Conservation (phyloP, 2,888 invertebrate species). For the Apotomis betuletana region DNA sequence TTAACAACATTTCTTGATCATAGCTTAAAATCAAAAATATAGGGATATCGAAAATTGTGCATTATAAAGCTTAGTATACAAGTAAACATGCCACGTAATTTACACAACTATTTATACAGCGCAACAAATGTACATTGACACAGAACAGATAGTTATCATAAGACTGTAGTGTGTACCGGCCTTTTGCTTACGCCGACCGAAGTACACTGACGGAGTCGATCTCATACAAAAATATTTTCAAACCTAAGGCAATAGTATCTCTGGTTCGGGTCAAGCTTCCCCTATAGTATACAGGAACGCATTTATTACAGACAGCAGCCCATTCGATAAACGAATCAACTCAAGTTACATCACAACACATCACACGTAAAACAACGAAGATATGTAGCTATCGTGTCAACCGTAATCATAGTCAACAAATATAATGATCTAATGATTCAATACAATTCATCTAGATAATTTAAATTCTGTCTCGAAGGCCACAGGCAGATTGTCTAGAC, state of each 20-base stretch:
- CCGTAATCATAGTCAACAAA: constrained; percentile 44
- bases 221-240: constrained; percentile 45
- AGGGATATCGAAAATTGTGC: constrained; percentile 58
- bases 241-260: background rate
- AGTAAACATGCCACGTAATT: constrained; percentile 68
- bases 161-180: constrained; percentile 26
- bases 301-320: background rate
- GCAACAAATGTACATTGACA: constrained; percentile 65
- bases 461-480: constrained; percentile 55
- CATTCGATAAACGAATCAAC: constrained; percentile 4
- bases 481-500: constrained; percentile 47
- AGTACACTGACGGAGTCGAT: constrained; percentile 52
- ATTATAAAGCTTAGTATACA: constrained; percentile 64
- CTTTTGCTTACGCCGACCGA: constrained; percentile 16
- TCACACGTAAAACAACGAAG: constrained; percentile 21
- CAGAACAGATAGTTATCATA: constrained; percentile 45
- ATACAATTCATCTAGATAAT: constrained; percentile 45
- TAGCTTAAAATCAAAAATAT: constrained; percentile 19
- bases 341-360: constrained; percentile 15
- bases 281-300: background rate
- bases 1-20: constrained; percentile 15
- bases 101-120: constrained; percentile 67
- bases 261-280: background rate
- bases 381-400: constrained; percentile 42
- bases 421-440: constrained; percentile 45